Percentiles rank a stretch among this genome's conserved stretches.
Conservation (phyloP, 2,888 invertebrate species). For the Apodemia mormo region DNA sequence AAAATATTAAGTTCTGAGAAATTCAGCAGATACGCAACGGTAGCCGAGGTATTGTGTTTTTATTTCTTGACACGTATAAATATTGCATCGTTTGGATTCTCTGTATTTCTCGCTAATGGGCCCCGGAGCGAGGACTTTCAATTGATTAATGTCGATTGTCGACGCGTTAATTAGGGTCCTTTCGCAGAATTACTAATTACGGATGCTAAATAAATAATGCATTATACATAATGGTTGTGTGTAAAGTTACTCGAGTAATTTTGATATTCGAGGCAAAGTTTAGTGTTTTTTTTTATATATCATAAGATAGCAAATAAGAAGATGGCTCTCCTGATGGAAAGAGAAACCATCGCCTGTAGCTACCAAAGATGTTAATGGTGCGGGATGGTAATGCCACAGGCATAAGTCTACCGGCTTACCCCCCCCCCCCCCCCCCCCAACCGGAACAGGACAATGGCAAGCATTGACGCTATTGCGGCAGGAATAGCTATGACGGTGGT, state of each 20-base stretch:
- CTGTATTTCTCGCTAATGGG: slow-evolving; percentile 15
- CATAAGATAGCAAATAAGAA: no score
- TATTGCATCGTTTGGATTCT: slow-evolving; percentile 7
- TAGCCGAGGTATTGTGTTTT: slow-evolving; percentile 2
- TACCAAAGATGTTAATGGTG: no score
- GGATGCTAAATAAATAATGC: not conserved
- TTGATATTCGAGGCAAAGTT: not conserved
- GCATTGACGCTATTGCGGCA: no score
- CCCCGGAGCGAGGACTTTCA: slow-evolving; percentile 6
- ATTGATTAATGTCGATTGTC: slow-evolving; percentile 18
- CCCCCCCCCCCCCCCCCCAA: no score
- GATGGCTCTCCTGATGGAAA: no score
- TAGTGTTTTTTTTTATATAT: no score
- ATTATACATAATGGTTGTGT: not conserved
- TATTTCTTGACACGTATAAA: slow-evolving; percentile 12
- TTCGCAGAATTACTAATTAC: slow-evolving; percentile 4
- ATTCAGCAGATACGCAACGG: not conserved
- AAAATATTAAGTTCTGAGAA: not conserved
- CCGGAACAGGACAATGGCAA: no score
- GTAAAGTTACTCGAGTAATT: not conserved
- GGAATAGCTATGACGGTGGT: no score
- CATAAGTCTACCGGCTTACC: no score
- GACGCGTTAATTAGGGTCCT: slow-evolving; percentile 9
- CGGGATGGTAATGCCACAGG: no score
- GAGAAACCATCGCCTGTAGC: no score